Percentiles rank a stretch among this genome's conserved stretches.
Evolutionary conservation across 2,888 invertebrate species (phyloP).

Genomic region (Lysandra bellargus): DNA sequence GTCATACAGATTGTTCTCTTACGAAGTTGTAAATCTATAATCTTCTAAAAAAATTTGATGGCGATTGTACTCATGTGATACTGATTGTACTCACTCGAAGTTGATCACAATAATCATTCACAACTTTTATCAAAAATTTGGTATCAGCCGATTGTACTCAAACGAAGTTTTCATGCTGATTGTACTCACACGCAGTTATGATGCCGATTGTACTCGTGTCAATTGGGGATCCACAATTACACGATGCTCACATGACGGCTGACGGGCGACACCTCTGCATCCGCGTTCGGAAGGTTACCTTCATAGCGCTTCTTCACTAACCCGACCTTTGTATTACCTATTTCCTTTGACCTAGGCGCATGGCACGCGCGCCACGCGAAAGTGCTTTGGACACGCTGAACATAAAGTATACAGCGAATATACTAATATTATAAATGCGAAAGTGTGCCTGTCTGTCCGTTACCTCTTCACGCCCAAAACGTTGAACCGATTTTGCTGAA

Average conservation of each 20-base stretch:
- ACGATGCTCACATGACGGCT: conserved; percentile 20
- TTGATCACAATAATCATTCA: too few species aligned
- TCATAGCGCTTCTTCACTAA: conserved; percentile 7
- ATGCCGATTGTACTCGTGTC: not conserved
- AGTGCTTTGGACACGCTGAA: not conserved
- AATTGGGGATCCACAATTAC: conserved; percentile 17
- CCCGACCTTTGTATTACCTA: not conserved
- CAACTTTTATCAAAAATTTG: too few species aligned
- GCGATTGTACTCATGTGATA: too few species aligned
- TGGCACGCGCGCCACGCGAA: not conserved
- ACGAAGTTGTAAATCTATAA: too few species aligned
- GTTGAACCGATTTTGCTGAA: too few species aligned
- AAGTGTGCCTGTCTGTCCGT: not conserved
- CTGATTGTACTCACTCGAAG: too few species aligned
- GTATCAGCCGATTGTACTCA: too few species aligned
- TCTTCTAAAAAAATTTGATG: too few species aligned
- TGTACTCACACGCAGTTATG: not conserved
- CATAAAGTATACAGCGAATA: not conserved
- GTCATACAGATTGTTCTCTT: too few species aligned
- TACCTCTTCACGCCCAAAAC: not conserved
- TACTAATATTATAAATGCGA: not conserved
- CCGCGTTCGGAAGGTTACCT: conserved; percentile 28
- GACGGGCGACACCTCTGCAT: conserved; percentile 22
- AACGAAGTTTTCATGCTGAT: not conserved
- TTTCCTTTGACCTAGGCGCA: not conserved